Base-by-base conservation (phyloP, 2,113 vertebrate species). In the Entosphenus tridentatus region DNA sequence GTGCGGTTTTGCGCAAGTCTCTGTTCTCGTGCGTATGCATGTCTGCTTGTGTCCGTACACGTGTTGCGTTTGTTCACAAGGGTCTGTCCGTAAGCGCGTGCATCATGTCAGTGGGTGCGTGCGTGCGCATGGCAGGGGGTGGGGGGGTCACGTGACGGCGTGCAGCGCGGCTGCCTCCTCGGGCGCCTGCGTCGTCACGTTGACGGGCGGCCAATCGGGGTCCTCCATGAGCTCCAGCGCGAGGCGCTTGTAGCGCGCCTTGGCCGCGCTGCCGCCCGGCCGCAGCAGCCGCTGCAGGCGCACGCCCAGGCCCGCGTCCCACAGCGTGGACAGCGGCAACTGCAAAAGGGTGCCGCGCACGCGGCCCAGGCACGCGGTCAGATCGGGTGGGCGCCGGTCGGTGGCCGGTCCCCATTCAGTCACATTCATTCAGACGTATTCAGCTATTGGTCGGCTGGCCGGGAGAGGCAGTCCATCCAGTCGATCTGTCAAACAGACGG, bases 221-320 rank as follows among this genome's bases (percentile, higher is more conserved):
- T 74, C 73, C 57, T 71, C 68, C n/a, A 70, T 57, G 17, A 74
- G 70, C 68, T 74, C 72, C 57, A 70, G 73, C 56, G 73, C 70
- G 55, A 74, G 73, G 8, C 70, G 70, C 12, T 74, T 73, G 69
- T 74, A 74, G 68, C 57, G 68, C 13, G 72, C 70, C n/a, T 70
- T 68, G 21, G 73, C 71, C 39, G 58, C 18, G 2, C 55, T 55
- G 12, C 67, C 56, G 11, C 58, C 10, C 1, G 11, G 58, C 12
- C 57, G 16, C 56, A 56, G 56, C 55, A 57, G 14, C 10, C 56
- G 39, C 68, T 13, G 11, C 54, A 57, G 58, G n/a, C 11, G 4
- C 16, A 17, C 2, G 58, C 11, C 5, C 21, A 10, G 11, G 55
- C 16, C 17, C 18, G 9, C 17, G 12, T 13, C 11, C 9, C 21